Evolutionary conservation across 2,113 vertebrate genomes (phyloP).

Genomic region (Rattus norvegicus): GRCr8 NC_086023.1:67593001-67593500

Average conservation of each 20-base stretch:
- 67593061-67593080: background rate
- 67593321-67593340: background rate
- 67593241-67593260: background rate
- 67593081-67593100: background rate
- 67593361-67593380: conserved; percentile 44
- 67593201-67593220: background rate
- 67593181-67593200: background rate
- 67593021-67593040: background rate
- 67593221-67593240: background rate
- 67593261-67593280: background rate
- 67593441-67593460: conserved; percentile 39
- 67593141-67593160: background rate
- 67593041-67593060: background rate
- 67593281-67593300: background rate
- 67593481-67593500: background rate
- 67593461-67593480: background rate
- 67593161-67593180: conserved; percentile 9
- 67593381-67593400: conserved; percentile 13
- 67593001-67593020: background rate
- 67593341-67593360: background rate
- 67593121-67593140: conserved; percentile 18
- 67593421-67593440: conserved; percentile 15
- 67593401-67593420: conserved; percentile 35
- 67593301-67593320: background rate
- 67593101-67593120: background rate